Evolutionary conservation across 2,797 vertebrate species (phyloP).

Genomic region (Xiphophorus birchmanni): DNA sequence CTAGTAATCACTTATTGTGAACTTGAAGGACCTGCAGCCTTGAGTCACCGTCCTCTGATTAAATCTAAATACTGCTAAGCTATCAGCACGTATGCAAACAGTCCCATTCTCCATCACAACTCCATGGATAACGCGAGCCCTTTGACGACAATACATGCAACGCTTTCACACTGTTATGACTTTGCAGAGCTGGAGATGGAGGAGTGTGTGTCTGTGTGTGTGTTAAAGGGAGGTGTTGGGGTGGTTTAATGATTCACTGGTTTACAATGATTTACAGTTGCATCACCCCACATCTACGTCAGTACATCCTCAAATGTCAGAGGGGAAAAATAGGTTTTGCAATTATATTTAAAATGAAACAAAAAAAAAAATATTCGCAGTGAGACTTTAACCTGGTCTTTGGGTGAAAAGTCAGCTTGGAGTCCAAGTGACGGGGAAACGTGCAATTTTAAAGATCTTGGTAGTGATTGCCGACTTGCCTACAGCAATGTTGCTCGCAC

Average conservation of each 20-base stretch:
- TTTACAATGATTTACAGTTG: slow-evolving; percentile 49
- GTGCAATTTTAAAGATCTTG: neutral
- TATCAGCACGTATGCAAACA: slow-evolving; percentile 35
- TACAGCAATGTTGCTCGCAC: neutral
- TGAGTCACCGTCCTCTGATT: slow-evolving; percentile 31
- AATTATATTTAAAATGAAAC: neutral
- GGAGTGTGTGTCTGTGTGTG: neutral
- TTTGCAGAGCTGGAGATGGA: slow-evolving; percentile 22
- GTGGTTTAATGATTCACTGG: slow-evolving; percentile 13
- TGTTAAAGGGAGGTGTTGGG: neutral
- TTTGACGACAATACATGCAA: slow-evolving; percentile 21
- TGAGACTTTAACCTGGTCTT: neutral
- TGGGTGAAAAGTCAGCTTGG: neutral
- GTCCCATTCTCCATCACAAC: slow-evolving; percentile 31
- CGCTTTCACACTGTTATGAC: slow-evolving; percentile 23
- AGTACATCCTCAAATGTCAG: slow-evolving; percentile 21
- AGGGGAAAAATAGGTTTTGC: slow-evolving; percentile 5
- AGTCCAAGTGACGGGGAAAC: neutral
- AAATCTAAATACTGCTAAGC: slow-evolving; percentile 32
- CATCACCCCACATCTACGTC: slow-evolving; percentile 49
- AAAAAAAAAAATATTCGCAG: neutral
- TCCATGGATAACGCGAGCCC: slow-evolving; percentile 16
- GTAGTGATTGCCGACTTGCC: neutral
- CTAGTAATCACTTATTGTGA: slow-evolving; percentile 10
- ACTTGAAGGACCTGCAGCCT: slow-evolving; percentile 13